Evolutionary conservation across 2,888 invertebrate genomes (phyloP).

Genomic region (Cyclophora albipunctata): DNA sequence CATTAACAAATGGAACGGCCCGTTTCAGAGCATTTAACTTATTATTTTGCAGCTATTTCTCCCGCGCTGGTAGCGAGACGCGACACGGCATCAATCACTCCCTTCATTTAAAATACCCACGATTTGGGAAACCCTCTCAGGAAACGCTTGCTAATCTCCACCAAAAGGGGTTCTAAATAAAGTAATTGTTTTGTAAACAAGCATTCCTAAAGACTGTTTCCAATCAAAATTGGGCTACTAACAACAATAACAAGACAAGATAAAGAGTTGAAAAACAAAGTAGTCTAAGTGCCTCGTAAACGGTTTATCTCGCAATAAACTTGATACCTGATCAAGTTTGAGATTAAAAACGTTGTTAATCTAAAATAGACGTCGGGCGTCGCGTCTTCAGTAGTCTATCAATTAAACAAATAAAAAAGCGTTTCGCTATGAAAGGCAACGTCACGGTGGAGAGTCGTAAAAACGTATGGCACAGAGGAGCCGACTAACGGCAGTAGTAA

Average conservation of each 20-base stretch:
- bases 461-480: conserved; percentile 71
- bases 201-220: conserved; percentile 45
- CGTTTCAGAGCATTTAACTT: conserved; percentile 69
- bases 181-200: conserved; percentile 55
- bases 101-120: conserved; percentile 71
- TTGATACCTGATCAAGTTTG: conserved; percentile 62
- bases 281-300: conserved; percentile 65
- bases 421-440: conserved; percentile 70
- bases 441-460: conserved; percentile 68
- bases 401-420: conserved; percentile 74
- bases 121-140: conserved; percentile 58
- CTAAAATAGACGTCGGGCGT: conserved; percentile 59
- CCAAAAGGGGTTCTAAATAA: conserved; percentile 51
- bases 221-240: conserved; percentile 43
- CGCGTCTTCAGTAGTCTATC: conserved; percentile 65
- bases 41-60: conserved; percentile 64
- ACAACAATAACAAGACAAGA: conserved; percentile 41
- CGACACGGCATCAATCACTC: conserved; percentile 68
- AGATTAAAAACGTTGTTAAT: conserved; percentile 63
- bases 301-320: conserved; percentile 66
- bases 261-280: conserved; percentile 60
- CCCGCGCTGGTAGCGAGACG: conserved; percentile 52
- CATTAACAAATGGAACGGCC: conserved; percentile 70
- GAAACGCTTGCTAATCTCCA: conserved; percentile 57
- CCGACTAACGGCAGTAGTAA: conserved; percentile 70